Evolutionary conservation across 1,140 invertebrate species (phyloP), one percentile per base, ranked within the genome.

Genomic region (Dinoponera quadriceps): DNA sequence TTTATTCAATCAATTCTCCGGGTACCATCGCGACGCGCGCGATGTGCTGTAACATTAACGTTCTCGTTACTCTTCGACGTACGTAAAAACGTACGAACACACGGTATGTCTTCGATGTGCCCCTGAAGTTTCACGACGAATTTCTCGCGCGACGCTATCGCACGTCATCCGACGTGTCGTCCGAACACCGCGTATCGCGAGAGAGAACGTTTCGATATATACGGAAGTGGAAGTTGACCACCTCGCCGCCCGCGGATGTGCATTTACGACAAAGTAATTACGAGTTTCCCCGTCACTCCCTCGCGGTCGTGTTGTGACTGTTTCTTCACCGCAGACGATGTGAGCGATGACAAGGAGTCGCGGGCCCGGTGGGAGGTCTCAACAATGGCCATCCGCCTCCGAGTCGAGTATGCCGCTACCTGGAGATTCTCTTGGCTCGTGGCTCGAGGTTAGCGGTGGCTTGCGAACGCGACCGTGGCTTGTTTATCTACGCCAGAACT

Each of bases 261-360:
- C 49, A 83, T 84, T 86, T 75, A 83, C 88, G 83, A 88, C 85
- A 49, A 87, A 90, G 88, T 90, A 91, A 91, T 91, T 91, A 90
- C 86, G 86, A 84, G 85, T 88, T 89, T 90, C 74, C 85, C 62
- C 88, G 86, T 86, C 85, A 88, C 89, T 91, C 83, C 82, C 87
- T 91, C 69, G 84, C 68, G 71, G 87, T 57, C 71, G 83, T 87
- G 85, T 88, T 88, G 84, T 85, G 90, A 91, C 87, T 88, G 90
- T 84, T 90, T 86, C 83, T 75, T 89, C 81, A 49, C 85, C 86
- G 73, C 89, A 60, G 85, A 86, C 90, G 85, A 91, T 88, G 88
- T 90, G 90, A 91, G 90, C 89, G 90, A 91, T 91, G 90, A 91
- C 90, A 91, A 89, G 90, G 90, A 91, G 90, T 91, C 88, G 88